Percentiles rank a stretch among this genome's conserved stretches.
Evolutionary conservation across 2,113 vertebrate genomes (phyloP).

Genomic region (Melanerpes aurifrons): DNA sequence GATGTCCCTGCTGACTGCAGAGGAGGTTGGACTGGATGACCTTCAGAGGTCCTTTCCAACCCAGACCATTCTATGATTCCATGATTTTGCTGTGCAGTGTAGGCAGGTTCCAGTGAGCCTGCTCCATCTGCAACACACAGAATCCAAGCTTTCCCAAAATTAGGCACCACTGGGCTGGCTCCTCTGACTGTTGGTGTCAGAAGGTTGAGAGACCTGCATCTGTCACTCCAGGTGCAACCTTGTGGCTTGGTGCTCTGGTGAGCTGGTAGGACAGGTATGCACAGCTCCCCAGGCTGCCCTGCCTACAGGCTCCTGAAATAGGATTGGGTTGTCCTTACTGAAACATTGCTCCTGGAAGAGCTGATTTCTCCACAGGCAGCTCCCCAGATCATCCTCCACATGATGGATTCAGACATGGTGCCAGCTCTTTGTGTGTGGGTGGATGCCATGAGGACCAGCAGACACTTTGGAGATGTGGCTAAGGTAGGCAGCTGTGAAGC

Average conservation of each 20-base stretch:
- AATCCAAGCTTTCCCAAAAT: background rate
- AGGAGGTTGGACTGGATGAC: too few species aligned
- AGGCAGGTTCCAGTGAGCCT: background rate
- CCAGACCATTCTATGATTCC: background rate
- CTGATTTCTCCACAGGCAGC: background rate
- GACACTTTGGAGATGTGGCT: background rate
- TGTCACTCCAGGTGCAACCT: background rate
- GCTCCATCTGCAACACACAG: background rate
- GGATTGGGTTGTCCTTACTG: background rate
- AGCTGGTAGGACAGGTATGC: background rate
- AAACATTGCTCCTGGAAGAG: background rate
- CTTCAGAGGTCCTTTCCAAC: too few species aligned
- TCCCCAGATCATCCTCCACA: accelerated
- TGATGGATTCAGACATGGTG: background rate
- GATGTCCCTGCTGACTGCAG: too few species aligned
- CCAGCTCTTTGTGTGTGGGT: background rate
- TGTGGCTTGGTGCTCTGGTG: background rate
- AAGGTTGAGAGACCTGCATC: background rate
- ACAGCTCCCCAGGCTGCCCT: background rate
- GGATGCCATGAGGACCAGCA: background rate
- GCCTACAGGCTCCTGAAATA: background rate
- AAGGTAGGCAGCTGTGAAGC: background rate
- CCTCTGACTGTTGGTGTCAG: background rate
- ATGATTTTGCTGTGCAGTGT: background rate
- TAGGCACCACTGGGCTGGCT: accelerated